These are phyloP conservation scores for Perca schrenkii DNA, from an alignment of 2,113 vertebrate species.

Conservation along the genomic window DNA sequence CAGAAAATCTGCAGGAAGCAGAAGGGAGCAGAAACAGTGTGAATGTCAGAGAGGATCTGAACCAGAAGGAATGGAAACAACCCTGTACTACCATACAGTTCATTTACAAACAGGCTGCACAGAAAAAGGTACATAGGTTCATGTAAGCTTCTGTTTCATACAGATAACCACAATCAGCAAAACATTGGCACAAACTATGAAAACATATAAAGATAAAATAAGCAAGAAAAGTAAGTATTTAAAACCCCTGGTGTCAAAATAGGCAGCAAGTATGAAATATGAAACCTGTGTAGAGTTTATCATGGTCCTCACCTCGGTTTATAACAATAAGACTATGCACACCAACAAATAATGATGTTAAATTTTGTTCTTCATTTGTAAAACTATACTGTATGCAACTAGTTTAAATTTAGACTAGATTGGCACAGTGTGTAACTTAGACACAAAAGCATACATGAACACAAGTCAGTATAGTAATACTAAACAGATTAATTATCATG, in stretches of 20 bases:
- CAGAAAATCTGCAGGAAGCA: not conserved
- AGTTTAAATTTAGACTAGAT: not conserved
- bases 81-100: conserved; percentile 28
- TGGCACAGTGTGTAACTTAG: not conserved
- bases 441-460: not conserved
- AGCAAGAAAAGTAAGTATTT: not conserved
- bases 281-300: not conserved
- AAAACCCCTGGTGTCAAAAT: not conserved
- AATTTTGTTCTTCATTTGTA: not conserved
- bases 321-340: not conserved
- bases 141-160: conserved; percentile 32
- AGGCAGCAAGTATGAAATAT: not conserved
- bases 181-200: not conserved
- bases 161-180: conserved; percentile 14
- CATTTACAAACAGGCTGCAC: conserved; percentile 33
- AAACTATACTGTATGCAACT: not conserved
- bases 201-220: not conserved
- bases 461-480: not conserved
- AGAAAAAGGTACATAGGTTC: conserved; percentile 35
- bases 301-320: not conserved
- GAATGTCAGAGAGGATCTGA: conserved; percentile 26
- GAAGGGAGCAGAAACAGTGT: not conserved
- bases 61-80: conserved; percentile 14
- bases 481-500: not conserved
- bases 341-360: not conserved